Base-by-base conservation (phyloP, 2,113 vertebrate species). In the Willisornis vidua region DNA sequence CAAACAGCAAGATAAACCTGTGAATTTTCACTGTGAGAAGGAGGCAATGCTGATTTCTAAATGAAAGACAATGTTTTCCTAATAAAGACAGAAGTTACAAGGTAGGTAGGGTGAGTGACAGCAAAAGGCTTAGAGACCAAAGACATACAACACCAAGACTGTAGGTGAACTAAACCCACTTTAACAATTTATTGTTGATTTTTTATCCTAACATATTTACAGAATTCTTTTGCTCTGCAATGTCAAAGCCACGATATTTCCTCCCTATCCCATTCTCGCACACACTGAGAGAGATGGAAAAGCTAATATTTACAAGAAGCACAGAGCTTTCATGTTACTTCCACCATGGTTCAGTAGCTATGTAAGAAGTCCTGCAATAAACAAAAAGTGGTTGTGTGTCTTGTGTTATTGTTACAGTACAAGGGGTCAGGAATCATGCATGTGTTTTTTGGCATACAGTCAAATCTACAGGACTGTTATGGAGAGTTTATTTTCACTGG, bases 401-500 rank as follows among this genome's bases (percentile, higher is more conserved):
- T 90, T 10, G 6, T 95, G 83, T 96, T 97, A 95, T 87, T 96
- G 87, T 95, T 96, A 91, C 55, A 92, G 86, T 39, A 94, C 94
- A 96, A 93, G 89, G 72, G 94, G 92, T 97, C 90, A 94, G 89
- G 82, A 95, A 94, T 89, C 74, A 89, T 95, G 95, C 67, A 76
- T 93, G 94, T 96, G 71, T 65, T 85, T 87, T 93, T 77, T 97
- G 96, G 96, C 96, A 80, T 48, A 39, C 14, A 75, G 77, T 83
- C 86, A 97, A 93, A 92, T 43, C 92, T 89, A 83, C 91, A 90
- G 70, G 73, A 85, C 89, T 96, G 85, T 95, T 94, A 85, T 28
- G 70, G 66, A 85, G 95, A 92, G 96, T 87, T 97, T 97, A 92
- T 97, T 97, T 97, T 97, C 87, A 57, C 92, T 97, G 96, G 94